A percentile compares a stretch with the other conserved stretches of the same genome.
Evolutionary conservation across 2,888 invertebrate species (phyloP).

Genomic region (Neuroscelio doddi): DNA sequence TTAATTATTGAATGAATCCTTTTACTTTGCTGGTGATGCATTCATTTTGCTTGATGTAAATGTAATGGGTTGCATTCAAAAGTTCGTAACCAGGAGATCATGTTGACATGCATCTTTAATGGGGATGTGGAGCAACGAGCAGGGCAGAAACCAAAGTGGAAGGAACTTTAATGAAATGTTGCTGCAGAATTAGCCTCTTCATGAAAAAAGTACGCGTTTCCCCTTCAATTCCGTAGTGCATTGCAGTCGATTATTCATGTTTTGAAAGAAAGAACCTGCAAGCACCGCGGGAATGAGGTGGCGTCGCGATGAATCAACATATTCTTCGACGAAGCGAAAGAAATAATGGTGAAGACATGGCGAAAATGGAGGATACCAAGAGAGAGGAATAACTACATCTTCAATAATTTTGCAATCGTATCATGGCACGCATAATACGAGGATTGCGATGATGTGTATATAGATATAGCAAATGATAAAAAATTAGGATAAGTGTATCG

Average conservation of each 20-base stretch:
- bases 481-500: too few relatives aligned
- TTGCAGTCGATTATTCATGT: slow-evolving; percentile 85
- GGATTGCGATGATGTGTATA: too few relatives aligned
- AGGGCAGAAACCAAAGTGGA: slow-evolving; percentile 21
- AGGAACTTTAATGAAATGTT: slow-evolving; percentile 28
- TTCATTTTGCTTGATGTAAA: too few relatives aligned
- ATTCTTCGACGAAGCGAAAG: slow-evolving; percentile 5
- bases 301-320: slow-evolving; percentile 69
- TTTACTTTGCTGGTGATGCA: too few relatives aligned
- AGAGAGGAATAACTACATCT: background rate
- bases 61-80: too few relatives aligned
- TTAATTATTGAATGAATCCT: too few relatives aligned
- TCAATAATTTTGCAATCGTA: background rate
- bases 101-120: too few relatives aligned
- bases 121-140: too few relatives aligned
- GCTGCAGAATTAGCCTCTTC: slow-evolving; percentile 32
- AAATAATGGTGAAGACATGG: background rate
- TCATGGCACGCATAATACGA: too few relatives aligned
- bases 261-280: slow-evolving; percentile 81
- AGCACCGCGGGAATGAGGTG: slow-evolving; percentile 95
- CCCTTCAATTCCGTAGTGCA: slow-evolving; percentile 97
- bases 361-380: background rate
- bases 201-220: slow-evolving; percentile 73
- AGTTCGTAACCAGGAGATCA: too few relatives aligned
- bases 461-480: too few relatives aligned